Percentiles rank a stretch among this genome's conserved stretches.
Evolutionary conservation across 1,140 invertebrate genomes (phyloP).

Genomic region (Calycopis cecrops): DNA sequence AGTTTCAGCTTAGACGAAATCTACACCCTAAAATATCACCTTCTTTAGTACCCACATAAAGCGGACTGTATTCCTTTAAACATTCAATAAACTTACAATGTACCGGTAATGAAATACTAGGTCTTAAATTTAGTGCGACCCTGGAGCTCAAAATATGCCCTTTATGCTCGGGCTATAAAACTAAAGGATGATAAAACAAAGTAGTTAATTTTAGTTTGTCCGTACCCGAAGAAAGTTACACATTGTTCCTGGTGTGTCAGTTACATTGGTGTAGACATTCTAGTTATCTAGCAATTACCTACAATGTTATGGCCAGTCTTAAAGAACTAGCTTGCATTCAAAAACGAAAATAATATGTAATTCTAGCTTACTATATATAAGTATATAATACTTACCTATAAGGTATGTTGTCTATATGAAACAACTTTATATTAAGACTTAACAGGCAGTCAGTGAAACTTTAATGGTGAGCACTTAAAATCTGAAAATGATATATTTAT

Average conservation of each 20-base stretch:
- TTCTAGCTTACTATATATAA: too few species aligned
- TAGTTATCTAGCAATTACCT: too few species aligned
- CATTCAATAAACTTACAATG: constrained; percentile 10
- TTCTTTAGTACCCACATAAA: neutral
- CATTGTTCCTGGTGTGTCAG: constrained; percentile 1
- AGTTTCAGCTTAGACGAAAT: neutral
- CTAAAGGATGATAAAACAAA: neutral
- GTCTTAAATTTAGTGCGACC: constrained; percentile 2
- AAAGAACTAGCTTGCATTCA: too few species aligned
- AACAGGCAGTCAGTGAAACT: too few species aligned
- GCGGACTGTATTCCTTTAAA: constrained; percentile 5
- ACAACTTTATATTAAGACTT: too few species aligned
- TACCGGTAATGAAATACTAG: constrained; percentile 5
- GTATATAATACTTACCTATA: too few species aligned
- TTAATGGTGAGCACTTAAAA: too few species aligned
- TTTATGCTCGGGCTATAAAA: constrained; percentile 5
- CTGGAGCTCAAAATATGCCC: constrained; percentile 10
- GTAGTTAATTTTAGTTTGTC: constrained; percentile 10
- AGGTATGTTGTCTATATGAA: too few species aligned
- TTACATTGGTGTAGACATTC: too few species aligned
- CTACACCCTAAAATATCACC: constrained; percentile 6
- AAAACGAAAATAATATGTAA: too few species aligned
- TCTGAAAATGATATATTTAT: too few species aligned
- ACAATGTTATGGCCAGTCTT: too few species aligned
- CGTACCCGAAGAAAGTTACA: neutral